phyloP scores from a whole-genome alignment of 2,797 vertebrate genomes.

The Fistularia commersonii region DNA sequence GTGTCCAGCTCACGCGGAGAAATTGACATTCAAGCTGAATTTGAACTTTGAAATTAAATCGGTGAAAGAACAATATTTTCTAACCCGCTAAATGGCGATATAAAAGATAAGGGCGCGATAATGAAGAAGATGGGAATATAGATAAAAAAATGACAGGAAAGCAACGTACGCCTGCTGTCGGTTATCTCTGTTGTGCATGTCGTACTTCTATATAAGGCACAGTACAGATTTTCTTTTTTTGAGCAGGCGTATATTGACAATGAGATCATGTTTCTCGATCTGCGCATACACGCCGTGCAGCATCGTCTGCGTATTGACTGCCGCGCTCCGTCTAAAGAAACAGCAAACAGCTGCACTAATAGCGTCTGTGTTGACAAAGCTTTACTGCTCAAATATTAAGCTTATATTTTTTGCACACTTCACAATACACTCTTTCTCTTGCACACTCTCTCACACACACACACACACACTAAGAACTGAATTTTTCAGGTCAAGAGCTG shows the following conservation, averaged over 20 bases:
- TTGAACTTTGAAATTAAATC: too few relatives aligned
- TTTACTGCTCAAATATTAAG: slow-evolving; percentile 42
- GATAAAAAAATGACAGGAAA: not conserved
- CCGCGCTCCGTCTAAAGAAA: slow-evolving; percentile 30
- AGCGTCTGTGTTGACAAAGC: slow-evolving; percentile 57
- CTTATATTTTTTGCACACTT: slow-evolving; percentile 39
- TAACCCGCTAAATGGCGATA: not conserved
- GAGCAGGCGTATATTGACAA: slow-evolving; percentile 26
- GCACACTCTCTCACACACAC: not conserved
- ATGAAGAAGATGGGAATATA: not conserved
- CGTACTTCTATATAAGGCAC: slow-evolving; percentile 7
- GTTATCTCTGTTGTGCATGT: not conserved
- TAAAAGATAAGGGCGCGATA: not conserved
- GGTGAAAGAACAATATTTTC: slow-evolving; percentile 1
- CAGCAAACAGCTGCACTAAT: slow-evolving; percentile 46
- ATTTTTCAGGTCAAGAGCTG: slow-evolving; percentile 35
- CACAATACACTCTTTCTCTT: slow-evolving; percentile 25
- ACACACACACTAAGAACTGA: not conserved
- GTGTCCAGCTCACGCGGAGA: too few relatives aligned
- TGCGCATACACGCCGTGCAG: slow-evolving; percentile 28
- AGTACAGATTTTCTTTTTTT: slow-evolving; percentile 12
- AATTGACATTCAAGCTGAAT: too few relatives aligned
- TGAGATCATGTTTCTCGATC: slow-evolving; percentile 35
- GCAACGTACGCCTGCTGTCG: not conserved
- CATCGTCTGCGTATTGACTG: slow-evolving; percentile 15